Evolutionary conservation across 2,888 invertebrate species (phyloP).

Genomic region (Scaptomyza tumidula): DNA sequence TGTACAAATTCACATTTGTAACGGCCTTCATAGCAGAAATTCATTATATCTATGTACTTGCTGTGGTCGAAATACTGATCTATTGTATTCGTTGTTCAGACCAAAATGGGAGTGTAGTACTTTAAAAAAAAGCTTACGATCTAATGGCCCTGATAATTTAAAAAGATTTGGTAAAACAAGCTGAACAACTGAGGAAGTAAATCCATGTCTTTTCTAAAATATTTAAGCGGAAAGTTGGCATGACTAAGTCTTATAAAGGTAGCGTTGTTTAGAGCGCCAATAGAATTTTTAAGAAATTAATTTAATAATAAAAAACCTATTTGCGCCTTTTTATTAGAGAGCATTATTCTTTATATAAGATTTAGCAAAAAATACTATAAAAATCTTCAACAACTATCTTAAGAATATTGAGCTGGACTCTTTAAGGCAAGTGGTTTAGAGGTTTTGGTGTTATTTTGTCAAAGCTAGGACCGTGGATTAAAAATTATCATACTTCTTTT

Average conservation of each 20-base stretch:
- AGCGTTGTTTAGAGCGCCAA: no score
- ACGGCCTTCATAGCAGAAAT: slow-evolving; percentile 53
- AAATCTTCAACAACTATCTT: no score
- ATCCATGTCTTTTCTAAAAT: background rate
- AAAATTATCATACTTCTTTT: no score
- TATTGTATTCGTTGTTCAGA: slow-evolving; percentile 42
- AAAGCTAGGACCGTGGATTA: no score
- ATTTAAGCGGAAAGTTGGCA: background rate
- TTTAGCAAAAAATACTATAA: no score
- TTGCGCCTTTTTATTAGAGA: no score
- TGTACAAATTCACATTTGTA: slow-evolving; percentile 40
- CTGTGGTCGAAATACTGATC: slow-evolving; percentile 46
- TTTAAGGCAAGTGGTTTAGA: no score
- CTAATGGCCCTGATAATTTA: slow-evolving; percentile 52
- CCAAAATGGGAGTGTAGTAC: slow-evolving; percentile 59
- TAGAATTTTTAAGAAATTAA: no score
- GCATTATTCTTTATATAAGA: no score
- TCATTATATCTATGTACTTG: slow-evolving; percentile 40
- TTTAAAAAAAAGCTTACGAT: slow-evolving; percentile 45
- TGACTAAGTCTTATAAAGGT: background rate
- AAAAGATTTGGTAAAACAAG: slow-evolving; percentile 43
- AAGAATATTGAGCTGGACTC: no score
- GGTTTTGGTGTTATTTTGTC: no score
- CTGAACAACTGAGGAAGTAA: background rate
- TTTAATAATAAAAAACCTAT: no score